These are phyloP conservation scores for Electrophaes corylata DNA, from an alignment of 2,888 invertebrate species.

Conservation along the genomic window DNA sequence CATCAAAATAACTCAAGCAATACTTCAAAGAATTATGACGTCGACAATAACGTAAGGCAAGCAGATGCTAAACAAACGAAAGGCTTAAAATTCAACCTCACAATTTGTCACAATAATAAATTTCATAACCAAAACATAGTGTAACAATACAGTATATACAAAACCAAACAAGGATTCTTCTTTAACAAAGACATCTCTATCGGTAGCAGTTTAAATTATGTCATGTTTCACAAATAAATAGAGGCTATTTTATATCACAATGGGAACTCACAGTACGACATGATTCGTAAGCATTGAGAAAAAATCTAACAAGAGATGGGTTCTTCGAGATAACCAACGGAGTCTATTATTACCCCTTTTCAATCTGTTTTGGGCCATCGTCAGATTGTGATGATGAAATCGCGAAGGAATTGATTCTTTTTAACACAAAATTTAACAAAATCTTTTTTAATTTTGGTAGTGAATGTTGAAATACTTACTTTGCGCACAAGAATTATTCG, in stretches of 20 bases:
- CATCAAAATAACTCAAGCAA: conserved; percentile 47
- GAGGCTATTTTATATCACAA: conserved; percentile 76
- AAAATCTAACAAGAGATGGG: conserved; percentile 77
- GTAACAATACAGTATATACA: conserved; percentile 71
- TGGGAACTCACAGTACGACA: conserved; percentile 63
- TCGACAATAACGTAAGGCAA: conserved; percentile 50
- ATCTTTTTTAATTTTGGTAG: conserved; percentile 2
- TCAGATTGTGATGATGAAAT: conserved; percentile 30
- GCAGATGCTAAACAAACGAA: conserved; percentile 66
- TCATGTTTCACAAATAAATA: conserved; percentile 81
- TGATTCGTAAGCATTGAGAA: conserved; percentile 68
- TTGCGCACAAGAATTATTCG: neutral
- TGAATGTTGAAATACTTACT: conserved; percentile 1
- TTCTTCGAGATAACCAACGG: conserved; percentile 66
- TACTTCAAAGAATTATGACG: conserved; percentile 56
- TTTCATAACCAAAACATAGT: conserved; percentile 78
- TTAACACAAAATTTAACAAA: neutral
- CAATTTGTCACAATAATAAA: conserved; percentile 80
- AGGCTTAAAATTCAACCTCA: conserved; percentile 71
- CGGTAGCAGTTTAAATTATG: conserved; percentile 78
- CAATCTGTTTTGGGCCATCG: conserved; percentile 54
- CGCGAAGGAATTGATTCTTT: conserved; percentile 10
- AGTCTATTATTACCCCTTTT: conserved; percentile 78
- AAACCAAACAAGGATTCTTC: conserved; percentile 72
- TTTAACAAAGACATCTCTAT: conserved; percentile 76